Conservation (phyloP, 2,113 vertebrate species). For the Dipodomys stephensi region DNA sequence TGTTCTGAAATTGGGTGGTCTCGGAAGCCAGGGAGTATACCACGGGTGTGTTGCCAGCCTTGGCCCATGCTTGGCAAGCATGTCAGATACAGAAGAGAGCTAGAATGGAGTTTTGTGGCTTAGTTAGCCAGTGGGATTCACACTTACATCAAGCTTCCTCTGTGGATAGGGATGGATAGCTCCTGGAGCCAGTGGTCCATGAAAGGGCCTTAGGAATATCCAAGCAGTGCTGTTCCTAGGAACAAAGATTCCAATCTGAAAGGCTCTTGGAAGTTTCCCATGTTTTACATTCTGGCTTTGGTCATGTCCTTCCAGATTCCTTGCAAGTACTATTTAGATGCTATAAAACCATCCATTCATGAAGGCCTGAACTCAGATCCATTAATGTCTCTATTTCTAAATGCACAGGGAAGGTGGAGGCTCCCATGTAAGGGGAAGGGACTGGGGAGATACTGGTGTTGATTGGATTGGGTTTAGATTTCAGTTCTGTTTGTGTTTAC, state of each 20-base stretch:
- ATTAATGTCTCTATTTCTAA: not conserved
- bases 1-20: not conserved
- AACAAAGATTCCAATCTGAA: not conserved
- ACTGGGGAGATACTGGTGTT: not conserved
- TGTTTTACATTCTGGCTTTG: not conserved
- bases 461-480: not conserved
- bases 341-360: not conserved
- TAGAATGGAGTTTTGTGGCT: not conserved
- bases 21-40: not conserved
- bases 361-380: not conserved
- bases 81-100: not conserved
- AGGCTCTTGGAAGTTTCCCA: not conserved
- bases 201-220: not conserved
- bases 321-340: not conserved
- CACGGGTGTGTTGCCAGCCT: no score
- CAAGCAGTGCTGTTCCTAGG: not conserved
- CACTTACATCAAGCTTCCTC: not conserved
- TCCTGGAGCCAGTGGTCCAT: not conserved
- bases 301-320: not conserved
- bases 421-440: not conserved
- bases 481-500: constrained; percentile 10
- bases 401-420: not conserved
- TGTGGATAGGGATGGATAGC: not conserved
- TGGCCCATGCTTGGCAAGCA: not conserved
- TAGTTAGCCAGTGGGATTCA: not conserved